Base-by-base conservation (phyloP, 1,140 invertebrate species). In the Anoplophora glabripennis region DNA sequence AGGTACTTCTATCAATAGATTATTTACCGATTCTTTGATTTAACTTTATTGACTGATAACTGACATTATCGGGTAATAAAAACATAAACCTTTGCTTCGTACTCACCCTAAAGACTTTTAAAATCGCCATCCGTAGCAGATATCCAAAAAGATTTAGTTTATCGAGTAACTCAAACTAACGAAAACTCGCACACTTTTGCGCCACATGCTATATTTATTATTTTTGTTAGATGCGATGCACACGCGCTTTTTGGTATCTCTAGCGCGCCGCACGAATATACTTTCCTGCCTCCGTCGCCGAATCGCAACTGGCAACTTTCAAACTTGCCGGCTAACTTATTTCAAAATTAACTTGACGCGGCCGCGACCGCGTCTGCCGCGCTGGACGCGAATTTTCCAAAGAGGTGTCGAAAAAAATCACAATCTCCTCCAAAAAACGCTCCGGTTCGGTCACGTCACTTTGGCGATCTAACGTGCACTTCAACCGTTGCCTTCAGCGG, bases 91-190 rank as follows among this genome's bases (percentile, higher is more conserved):
- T n/a, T n/a, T n/a, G n/a, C 5, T 28, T 28, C 5, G 21, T 11
- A 44, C 52, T 54, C 34, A 54, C 52, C 52, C 52, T 44, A 14
- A n/a, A 18, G 14, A 54, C 17, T 14, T 14, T 34, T 10, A 28
- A 14, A 54, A 54, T 54, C 38, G 52, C 52, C 52, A 54, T 54
- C 52, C 52, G 52, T 54, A 54, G 40, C 18, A 34, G 12, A 54
- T 54, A 54, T 54, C 41, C 52, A 17, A 11, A 45, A 54, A 17
- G 44, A 33, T 14, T 34, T 28, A 49, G 47, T 49, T 36, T 12
- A 49, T 33, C 17, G 28, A 44, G 44, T n/a, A 54, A 44, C 35
- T 18, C 44, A 54, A 38, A 54, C 41, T 28, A 28, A 54, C 52
- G 44, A 54, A 54, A 42, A 10, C 21, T 28, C 38, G 17, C 17